Evolutionary conservation across 2,888 invertebrate species (phyloP), one percentile per base, ranked within the genome.

Genomic region (Acrobasis consociella): DNA sequence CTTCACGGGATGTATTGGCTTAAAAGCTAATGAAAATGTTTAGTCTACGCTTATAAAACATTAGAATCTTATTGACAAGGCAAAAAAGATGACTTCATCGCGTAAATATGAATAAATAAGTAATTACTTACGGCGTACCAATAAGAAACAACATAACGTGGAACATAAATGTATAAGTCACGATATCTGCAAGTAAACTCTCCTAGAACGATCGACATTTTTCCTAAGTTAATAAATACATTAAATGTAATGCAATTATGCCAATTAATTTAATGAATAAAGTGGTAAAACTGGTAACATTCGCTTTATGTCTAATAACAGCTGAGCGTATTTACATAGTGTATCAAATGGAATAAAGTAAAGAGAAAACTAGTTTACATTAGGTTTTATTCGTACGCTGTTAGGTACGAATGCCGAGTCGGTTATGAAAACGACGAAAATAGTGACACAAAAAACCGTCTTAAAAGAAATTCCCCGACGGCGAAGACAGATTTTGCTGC

Each of bases 401-500:
- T 49, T 55, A 55, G 46, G 46, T 22, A 52, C 51, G 39, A 22
- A 42, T 55, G 37, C 49, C 53, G 53, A n/a, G n/a, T 15, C 16
- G 55, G 37, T 55, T 62, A 62, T 62, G 49, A 55, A 62, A 62
- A 62, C 55, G 49, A 61, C 49, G 31, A 61, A 61, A 61, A 61
- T 61, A 61, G 61, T 46, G 61, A 46, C 51, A 53, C 46, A 8
- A 53, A 62, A 62, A 55, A 55, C 37, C 37, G 17, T 38, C 55
- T 37, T 49, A 55, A 22, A 62, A 62, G 62, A 62, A 62, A 62
- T 62, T 62, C 62, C 37, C 62, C 62, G 56, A 42, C 58, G 42
- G 50, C 62, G 37, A 61, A 63, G 56, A 42, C 58, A 46, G 49
- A 61, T 65, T 62, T 64, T 39, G 65, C 62, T 67, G 64, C 67